Evolutionary conservation across 2,797 vertebrate species (phyloP), one percentile per base, ranked within the genome.

Genomic region (Acipenser transmontanus): DNA sequence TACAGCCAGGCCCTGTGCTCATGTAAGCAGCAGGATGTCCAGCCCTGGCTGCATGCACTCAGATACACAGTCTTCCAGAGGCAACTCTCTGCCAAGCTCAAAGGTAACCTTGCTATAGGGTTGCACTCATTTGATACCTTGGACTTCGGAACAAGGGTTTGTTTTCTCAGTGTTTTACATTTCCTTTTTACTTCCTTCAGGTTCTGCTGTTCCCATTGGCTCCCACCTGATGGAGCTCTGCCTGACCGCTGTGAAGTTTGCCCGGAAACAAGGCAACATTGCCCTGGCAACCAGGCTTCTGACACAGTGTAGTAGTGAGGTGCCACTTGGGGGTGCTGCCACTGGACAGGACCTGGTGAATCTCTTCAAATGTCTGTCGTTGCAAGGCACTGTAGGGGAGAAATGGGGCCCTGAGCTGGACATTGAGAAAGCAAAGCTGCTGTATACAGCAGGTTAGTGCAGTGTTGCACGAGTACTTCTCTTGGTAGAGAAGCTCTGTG

Each of bases 331-430:
- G 2, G 91, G 76, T 73, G 84, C 84, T 59, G 82, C 83, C 6
- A 91, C 87, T 65, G 84, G 83, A 2, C 86, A 90, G 62, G 92
- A 95, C 52, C 82, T 96, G 81, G 88, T 89, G 67, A 83, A 84
- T 64, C 82, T 90, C 74, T 98, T 98, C 68, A 94, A 86, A 71
- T 85, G 81, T 50, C 72, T 98, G 8, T 91, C 85, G 49, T 78
- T 92, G 59, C 92, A 93, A 0, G 91, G 93, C 9, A 90, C 91
- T 48, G 80, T 93, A 64, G 92, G 93, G 57, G 96, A 98, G 76
- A 96, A 94, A 70, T 99, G 96, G 96, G 95, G 93, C 7, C 92
- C 97, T 6, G 97, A 99, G 70, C 91, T 99, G 65, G 93, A 98
- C 74, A 99, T 99, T 47, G 95, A 99, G 78, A 97, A 96, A 74